phyloP scores from a whole-genome alignment of 2,797 vertebrate genomes.

The Pampus argenteus region DNA sequence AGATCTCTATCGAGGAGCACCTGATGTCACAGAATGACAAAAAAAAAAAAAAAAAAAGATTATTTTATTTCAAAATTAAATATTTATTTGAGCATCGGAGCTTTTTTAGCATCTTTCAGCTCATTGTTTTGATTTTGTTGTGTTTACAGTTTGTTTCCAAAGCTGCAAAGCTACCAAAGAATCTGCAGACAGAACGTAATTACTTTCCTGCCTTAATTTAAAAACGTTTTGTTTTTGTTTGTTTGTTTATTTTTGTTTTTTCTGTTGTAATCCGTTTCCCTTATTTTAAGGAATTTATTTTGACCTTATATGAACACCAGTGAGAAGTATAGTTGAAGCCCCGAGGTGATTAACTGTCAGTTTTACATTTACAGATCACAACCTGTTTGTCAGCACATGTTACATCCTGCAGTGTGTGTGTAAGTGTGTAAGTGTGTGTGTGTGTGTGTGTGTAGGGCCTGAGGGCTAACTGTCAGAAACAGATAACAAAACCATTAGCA shows the following conservation, averaged over 20 bases:
- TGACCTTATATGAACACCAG: not conserved
- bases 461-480: constrained; percentile 60
- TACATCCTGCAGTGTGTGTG: constrained; percentile 29
- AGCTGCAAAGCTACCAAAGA: no score
- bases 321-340: not conserved
- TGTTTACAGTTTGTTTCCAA: no score
- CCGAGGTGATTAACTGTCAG: not conserved
- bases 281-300: not conserved
- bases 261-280: no score
- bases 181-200: no score
- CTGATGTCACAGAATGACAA: not conserved
- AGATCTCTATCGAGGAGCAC: constrained; percentile 25
- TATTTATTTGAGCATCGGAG: not conserved
- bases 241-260: not conserved
- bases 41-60: not conserved
- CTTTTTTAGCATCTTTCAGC: no score
- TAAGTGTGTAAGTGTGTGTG: constrained; percentile 20
- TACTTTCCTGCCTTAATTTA: no score
- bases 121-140: no score
- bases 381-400: constrained; percentile 40
- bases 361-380: constrained; percentile 15
- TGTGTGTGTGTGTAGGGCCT: constrained; percentile 27
- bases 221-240: no score
- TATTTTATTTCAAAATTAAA: no score
- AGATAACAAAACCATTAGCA: constrained; percentile 55